Evolutionary conservation across 2,797 vertebrate genomes (phyloP).

Genomic region (Nasua narica): DNA sequence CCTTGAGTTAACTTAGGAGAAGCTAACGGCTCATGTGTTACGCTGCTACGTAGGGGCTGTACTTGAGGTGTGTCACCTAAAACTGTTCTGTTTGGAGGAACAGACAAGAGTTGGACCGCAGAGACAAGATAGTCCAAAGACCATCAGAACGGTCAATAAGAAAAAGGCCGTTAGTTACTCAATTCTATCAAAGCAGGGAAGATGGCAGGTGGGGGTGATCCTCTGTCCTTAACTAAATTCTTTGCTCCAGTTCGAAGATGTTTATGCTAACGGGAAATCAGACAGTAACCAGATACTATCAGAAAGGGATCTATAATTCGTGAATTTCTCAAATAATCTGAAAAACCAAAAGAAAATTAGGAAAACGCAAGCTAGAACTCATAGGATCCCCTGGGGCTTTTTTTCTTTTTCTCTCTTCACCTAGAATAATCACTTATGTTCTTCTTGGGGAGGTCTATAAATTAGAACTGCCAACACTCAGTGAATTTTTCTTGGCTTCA

Average conservation of each 20-base stretch:
- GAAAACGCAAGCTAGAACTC: background rate
- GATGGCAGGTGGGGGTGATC: background rate
- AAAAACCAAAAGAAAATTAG: background rate
- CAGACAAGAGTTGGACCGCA: background rate
- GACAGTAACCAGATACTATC: background rate
- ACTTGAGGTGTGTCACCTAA: background rate
- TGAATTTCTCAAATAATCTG: conserved; percentile 3
- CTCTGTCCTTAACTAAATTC: background rate
- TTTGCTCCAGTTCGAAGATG: background rate
- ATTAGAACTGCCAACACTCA: conserved; percentile 9
- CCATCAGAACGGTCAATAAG: background rate
- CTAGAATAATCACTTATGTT: background rate
- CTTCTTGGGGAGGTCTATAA: background rate
- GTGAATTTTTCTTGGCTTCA: conserved; percentile 21
- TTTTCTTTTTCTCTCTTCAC: background rate
- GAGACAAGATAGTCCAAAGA: background rate
- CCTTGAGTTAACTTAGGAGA: background rate
- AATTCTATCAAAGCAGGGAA: background rate
- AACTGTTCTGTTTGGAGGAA: background rate
- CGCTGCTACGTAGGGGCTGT: background rate
- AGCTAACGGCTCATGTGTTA: background rate
- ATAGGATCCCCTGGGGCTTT: background rate
- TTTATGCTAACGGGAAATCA: background rate
- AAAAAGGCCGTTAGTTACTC: background rate
- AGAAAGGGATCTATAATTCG: background rate